Percentiles rank a stretch among this genome's conserved stretches.
Conservation (phyloP, 2,888 invertebrate species). For the Ditula angustiorana region DNA sequence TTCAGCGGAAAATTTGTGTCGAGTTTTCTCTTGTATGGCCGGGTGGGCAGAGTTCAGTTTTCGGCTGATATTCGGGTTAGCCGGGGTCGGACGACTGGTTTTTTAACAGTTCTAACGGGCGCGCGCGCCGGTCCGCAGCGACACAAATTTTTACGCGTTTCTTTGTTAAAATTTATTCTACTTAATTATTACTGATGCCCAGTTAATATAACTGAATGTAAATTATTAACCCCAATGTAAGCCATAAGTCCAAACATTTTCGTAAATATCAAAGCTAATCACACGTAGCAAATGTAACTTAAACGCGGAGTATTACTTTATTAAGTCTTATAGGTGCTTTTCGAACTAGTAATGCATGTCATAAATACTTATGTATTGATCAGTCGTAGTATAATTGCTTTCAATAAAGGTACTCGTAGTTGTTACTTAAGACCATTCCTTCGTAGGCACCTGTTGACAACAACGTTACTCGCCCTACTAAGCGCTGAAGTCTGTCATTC, state of each 20-base stretch:
- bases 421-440: background rate
- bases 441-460: background rate
- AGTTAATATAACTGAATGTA: conserved; percentile 1
- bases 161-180: conserved; percentile 55
- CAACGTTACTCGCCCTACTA: background rate
- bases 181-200: background rate
- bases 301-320: background rate
- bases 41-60: conserved; percentile 62
- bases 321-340: conserved; percentile 2
- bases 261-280: background rate
- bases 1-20: conserved; percentile 49
- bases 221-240: background rate
- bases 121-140: conserved; percentile 55
- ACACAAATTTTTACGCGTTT: conserved; percentile 59
- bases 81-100: conserved; percentile 78
- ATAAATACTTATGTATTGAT: background rate
- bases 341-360: conserved; percentile 8
- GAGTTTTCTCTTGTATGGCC: conserved; percentile 54
- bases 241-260: background rate
- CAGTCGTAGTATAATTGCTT: conserved; percentile 7
- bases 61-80: conserved; percentile 64
- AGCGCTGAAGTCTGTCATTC: conserved; percentile 46
- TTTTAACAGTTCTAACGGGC: conserved; percentile 84
- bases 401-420: conserved; percentile 1
- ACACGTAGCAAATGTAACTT: background rate